phyloP scores from a whole-genome alignment of 2,113 vertebrate genomes.

The Cromileptes altivelis region DNA sequence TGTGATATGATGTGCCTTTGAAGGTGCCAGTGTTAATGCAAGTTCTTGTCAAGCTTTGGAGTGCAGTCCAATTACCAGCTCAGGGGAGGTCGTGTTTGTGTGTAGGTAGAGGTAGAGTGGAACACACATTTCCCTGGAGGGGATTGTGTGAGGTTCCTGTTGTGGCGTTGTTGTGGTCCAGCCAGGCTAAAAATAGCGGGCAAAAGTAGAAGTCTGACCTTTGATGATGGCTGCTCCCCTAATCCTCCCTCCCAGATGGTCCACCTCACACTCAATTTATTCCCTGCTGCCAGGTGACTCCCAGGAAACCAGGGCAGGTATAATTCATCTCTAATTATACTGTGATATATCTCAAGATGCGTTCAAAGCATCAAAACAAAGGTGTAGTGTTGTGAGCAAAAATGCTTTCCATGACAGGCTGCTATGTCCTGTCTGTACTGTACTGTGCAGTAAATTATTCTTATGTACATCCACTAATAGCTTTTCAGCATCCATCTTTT shows the following conservation, averaged over 20 bases:
- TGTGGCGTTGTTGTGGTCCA: constrained; percentile 64
- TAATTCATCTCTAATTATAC: background rate
- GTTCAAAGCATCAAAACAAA: background rate
- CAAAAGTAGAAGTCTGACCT: constrained; percentile 62
- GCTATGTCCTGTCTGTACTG: background rate
- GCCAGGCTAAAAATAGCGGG: constrained; percentile 70
- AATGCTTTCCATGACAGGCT: background rate
- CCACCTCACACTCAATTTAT: constrained; percentile 13
- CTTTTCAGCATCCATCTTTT: background rate
- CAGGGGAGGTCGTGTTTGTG: constrained; percentile 1
- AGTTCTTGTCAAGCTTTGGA: constrained; percentile 38
- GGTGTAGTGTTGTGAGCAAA: background rate
- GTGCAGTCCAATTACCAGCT: constrained; percentile 46
- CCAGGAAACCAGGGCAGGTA: background rate
- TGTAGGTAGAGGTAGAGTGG: constrained; percentile 5
- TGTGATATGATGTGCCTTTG: constrained; percentile 26
- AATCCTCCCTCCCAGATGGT: constrained; percentile 63
- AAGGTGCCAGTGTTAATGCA: constrained; percentile 32
- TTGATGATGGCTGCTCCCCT: constrained; percentile 48
- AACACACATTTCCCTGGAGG: constrained; percentile 34
- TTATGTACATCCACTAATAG: constrained; percentile 19
- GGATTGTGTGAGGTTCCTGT: constrained; percentile 55
- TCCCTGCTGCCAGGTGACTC: constrained; percentile 39
- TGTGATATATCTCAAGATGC: background rate
- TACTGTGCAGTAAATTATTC: constrained; percentile 30